These are phyloP conservation scores for Lemur catta DNA, from an alignment of 2,797 vertebrate species.

Conservation along the genomic window DNA sequence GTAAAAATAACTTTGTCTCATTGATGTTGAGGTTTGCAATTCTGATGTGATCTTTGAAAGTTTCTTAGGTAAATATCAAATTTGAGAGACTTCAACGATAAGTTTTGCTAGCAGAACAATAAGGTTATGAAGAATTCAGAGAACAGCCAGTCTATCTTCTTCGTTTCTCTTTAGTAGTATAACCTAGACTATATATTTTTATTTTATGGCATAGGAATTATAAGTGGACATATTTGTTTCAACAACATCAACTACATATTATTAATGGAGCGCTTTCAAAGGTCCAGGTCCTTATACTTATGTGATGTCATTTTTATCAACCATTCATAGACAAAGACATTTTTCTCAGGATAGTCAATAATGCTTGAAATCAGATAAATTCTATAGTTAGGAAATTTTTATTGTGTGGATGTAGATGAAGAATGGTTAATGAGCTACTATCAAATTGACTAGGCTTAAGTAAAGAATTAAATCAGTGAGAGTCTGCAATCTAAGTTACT, in stretches of 20 bases:
- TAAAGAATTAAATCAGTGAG: slow-evolving; percentile 24
- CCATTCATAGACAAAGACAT: background rate
- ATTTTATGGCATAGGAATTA: background rate
- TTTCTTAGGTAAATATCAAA: background rate
- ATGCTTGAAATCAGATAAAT: background rate
- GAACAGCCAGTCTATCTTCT: background rate
- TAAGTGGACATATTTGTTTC: background rate
- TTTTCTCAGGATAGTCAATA: background rate
- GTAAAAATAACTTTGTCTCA: background rate
- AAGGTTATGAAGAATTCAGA: background rate
- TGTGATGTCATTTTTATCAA: background rate
- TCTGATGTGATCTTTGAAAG: background rate
- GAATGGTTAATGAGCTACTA: background rate
- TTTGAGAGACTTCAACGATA: background rate
- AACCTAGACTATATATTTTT: background rate
- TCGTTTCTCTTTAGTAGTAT: background rate
- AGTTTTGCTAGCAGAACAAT: background rate
- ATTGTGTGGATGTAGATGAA: background rate
- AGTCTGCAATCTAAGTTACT: background rate
- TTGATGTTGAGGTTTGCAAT: background rate
- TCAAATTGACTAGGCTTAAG: background rate
- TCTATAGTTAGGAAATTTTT: background rate
- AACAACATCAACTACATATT: background rate
- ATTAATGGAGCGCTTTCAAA: background rate
- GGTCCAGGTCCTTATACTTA: background rate